Conservation (phyloP, 2,113 vertebrate genomes). For the Xiphophorus maculatus region DNA sequence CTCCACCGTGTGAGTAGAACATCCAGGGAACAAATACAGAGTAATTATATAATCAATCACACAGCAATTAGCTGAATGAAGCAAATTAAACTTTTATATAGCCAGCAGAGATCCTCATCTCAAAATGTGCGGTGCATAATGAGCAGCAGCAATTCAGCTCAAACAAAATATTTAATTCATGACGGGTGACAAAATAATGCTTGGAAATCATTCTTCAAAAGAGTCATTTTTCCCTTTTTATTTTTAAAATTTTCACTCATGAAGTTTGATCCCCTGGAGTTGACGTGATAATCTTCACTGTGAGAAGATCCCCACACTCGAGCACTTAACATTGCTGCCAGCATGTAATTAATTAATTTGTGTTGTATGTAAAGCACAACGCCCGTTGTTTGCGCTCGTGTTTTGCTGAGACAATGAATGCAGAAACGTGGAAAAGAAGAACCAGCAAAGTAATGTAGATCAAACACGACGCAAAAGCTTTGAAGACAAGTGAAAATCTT, state of each 20-base stretch:
- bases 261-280: slow-evolving; percentile 21
- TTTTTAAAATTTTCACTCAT: slow-evolving; percentile 6
- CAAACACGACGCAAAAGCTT: slow-evolving; percentile 12
- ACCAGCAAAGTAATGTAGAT: background rate
- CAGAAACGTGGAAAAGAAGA: background rate
- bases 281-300: background rate
- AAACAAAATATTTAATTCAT: slow-evolving; percentile 72
- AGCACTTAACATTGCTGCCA: background rate
- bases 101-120: slow-evolving; percentile 65
- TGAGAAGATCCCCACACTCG: background rate
- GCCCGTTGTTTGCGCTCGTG: background rate
- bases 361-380: background rate
- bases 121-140: slow-evolving; percentile 46
- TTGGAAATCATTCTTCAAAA: slow-evolving; percentile 53
- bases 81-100: slow-evolving; percentile 71
- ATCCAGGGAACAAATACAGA: slow-evolving; percentile 56
- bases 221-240: slow-evolving; percentile 11
- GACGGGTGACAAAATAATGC: slow-evolving; percentile 58
- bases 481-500: background rate
- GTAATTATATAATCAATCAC: slow-evolving; percentile 71
- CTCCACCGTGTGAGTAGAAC: slow-evolving; percentile 29
- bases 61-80: slow-evolving; percentile 62
- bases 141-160: slow-evolving; percentile 47
- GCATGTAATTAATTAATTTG: slow-evolving; percentile 22
- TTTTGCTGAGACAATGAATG: background rate